These are phyloP conservation scores for Entosphenus tridentatus DNA, from an alignment of 2,113 vertebrate species.

Conservation along the genomic window DNA sequence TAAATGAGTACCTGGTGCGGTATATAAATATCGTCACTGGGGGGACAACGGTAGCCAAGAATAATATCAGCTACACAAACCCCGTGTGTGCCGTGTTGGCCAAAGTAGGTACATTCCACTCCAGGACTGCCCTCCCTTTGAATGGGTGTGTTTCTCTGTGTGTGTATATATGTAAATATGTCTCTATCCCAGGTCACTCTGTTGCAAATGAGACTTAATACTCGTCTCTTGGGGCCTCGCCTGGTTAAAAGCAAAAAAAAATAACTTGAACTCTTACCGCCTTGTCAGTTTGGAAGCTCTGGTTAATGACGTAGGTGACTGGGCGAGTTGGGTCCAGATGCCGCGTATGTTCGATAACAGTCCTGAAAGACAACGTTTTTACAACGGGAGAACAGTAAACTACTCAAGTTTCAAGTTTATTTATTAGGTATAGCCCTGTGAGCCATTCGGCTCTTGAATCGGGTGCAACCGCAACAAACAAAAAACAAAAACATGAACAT, in stretches of 20 bases:
- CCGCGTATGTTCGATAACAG: constrained; percentile 50
- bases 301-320: constrained; percentile 48
- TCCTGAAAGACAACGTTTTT: constrained; percentile 23
- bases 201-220: too few relatives aligned
- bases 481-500: neutral
- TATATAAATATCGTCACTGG: too few relatives aligned
- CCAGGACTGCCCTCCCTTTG: neutral
- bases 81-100: too few relatives aligned
- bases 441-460: too few relatives aligned
- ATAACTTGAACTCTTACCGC: constrained; percentile 37
- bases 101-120: neutral
- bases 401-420: neutral
- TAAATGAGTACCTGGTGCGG: too few relatives aligned
- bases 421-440: neutral
- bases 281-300: constrained; percentile 32
- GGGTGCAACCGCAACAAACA: neutral
- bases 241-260: neutral
- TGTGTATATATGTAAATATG: neutral
- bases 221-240: too few relatives aligned
- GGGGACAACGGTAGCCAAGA: too few relatives aligned
- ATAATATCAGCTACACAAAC: too few relatives aligned
- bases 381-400: neutral
- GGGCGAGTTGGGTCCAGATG: constrained; percentile 47
- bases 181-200: neutral
- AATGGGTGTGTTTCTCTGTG: neutral